Conservation (phyloP, 2,113 vertebrate genomes). For the Sardina pilchardus region DNA sequence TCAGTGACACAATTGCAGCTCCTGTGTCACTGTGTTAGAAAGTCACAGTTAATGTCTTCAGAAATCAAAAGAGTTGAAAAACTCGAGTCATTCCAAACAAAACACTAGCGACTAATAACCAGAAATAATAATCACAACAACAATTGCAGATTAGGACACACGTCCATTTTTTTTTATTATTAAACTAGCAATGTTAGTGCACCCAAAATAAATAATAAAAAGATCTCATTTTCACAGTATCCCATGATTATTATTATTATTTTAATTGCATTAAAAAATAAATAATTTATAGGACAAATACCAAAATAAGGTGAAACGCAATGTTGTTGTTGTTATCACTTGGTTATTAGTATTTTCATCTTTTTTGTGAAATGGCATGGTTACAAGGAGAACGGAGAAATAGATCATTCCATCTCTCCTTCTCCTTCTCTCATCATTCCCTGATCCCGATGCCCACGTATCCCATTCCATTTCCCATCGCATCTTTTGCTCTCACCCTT, state of each 20-base stretch:
- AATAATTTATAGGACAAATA: constrained; percentile 73
- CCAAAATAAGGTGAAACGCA: constrained; percentile 70
- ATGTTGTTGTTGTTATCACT: constrained; percentile 73
- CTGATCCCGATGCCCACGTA: constrained; percentile 11
- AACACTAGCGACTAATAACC: constrained; percentile 58
- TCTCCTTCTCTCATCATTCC: constrained; percentile 30
- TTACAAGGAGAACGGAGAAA: constrained; percentile 63
- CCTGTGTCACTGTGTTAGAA: constrained; percentile 63
- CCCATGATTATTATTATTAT: constrained; percentile 56
- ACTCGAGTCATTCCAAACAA: constrained; percentile 60
- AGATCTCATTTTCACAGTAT: constrained; percentile 65
- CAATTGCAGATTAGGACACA: constrained; percentile 42
- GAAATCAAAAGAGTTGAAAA: constrained; percentile 57
- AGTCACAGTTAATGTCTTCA: constrained; percentile 73
- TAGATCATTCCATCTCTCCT: constrained; percentile 44
- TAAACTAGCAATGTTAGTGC: constrained; percentile 64
- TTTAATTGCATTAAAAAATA: constrained; percentile 71
- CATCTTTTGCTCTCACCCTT: not conserved
- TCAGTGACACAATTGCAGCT: constrained; percentile 62
- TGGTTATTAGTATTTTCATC: constrained; percentile 60
- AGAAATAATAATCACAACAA: constrained; percentile 75
- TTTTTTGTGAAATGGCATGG: constrained; percentile 56
- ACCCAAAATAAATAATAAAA: constrained; percentile 58
- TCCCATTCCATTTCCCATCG: not conserved
- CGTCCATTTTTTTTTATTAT: constrained; percentile 46